These are phyloP conservation scores for Vidua macroura DNA, from an alignment of 2,113 vertebrate species.

Conservation along the genomic window DNA sequence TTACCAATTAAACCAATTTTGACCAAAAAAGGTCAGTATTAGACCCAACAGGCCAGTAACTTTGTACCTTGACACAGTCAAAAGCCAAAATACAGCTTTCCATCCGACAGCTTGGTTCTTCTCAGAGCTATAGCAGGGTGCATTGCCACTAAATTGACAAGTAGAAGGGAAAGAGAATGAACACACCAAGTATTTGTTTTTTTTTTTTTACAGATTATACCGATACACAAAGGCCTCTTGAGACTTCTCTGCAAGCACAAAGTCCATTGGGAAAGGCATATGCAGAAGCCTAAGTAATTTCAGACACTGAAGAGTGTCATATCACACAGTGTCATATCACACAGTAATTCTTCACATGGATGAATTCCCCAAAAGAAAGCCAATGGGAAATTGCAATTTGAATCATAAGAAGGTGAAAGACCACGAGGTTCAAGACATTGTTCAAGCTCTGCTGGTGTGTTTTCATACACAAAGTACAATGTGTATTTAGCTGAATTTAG, in stretches of 20 bases:
- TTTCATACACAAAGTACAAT: constrained; percentile 25
- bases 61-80: constrained; percentile 45
- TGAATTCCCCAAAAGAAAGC: constrained; percentile 29
- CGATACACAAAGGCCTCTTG: constrained; percentile 34
- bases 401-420: constrained; percentile 30
- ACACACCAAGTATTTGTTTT: constrained; percentile 1
- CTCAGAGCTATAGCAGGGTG: constrained; percentile 18
- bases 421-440: constrained; percentile 6
- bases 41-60: constrained; percentile 11
- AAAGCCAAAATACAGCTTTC: constrained; percentile 49
- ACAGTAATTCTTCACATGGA: constrained; percentile 33
- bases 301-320: constrained; percentile 41
- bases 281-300: constrained; percentile 16
- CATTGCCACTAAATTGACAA: constrained; percentile 22
- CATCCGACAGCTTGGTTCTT: background rate
- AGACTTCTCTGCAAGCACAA: constrained; percentile 16
- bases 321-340: constrained; percentile 31
- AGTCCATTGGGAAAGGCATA: constrained; percentile 1
- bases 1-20: constrained; percentile 18
- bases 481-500: constrained; percentile 13
- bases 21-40: constrained; percentile 41
- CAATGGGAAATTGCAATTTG: background rate
- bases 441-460: constrained; percentile 54
- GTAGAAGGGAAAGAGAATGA: background rate
- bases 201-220: constrained; percentile 25